Percentiles rank a stretch among this genome's conserved stretches.
Evolutionary conservation across 2,888 invertebrate genomes (phyloP).

Genomic region (Tipula confusa): DNA sequence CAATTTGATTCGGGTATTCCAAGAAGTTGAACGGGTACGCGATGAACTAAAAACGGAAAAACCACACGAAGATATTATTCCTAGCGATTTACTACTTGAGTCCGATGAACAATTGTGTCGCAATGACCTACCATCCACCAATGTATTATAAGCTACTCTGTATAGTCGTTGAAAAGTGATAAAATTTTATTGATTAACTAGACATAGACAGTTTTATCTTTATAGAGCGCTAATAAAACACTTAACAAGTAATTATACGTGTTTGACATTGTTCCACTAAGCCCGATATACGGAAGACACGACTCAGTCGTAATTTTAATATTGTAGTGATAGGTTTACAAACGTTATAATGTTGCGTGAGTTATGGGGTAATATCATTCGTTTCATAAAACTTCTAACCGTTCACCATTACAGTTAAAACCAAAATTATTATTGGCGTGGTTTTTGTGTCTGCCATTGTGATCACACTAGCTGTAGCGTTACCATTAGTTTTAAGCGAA

Average conservation of each 20-base stretch:
- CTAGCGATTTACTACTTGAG: background rate
- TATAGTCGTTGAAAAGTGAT: background rate
- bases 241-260: background rate
- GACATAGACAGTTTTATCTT: background rate
- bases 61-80: background rate
- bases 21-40: conserved; percentile 47
- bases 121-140: background rate
- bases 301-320: background rate
- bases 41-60: background rate
- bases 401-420: background rate
- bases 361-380: too few species aligned
- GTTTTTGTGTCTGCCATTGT: background rate
- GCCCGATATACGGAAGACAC: background rate
- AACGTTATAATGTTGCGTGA: background rate
- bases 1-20: conserved; percentile 52
- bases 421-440: background rate
- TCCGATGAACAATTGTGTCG: background rate
- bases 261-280: background rate
- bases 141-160: background rate
- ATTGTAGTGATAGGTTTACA: background rate
- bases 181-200: background rate
- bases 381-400: too few species aligned
- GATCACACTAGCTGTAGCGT: background rate
- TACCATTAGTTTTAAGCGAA: background rate
- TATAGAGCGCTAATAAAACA: background rate